Base-by-base conservation (phyloP, 2,888 invertebrate species). In the Crematogaster levior region DNA sequence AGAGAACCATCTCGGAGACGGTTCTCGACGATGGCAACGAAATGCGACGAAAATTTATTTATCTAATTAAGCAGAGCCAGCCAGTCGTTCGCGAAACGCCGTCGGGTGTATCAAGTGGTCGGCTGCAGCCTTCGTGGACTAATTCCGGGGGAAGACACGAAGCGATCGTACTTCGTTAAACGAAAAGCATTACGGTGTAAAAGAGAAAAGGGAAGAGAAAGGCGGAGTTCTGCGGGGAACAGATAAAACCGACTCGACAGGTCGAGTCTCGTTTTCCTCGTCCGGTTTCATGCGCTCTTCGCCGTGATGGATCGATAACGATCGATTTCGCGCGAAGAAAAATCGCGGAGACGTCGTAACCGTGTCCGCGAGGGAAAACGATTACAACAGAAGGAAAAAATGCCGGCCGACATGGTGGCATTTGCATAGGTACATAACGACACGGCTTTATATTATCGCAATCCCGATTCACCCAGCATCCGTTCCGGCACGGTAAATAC, bases 31-130 rank as follows among this genome's bases (percentile, higher is more conserved):
- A 60, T 34, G 34, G 10, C 60, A 83, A 43, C 18, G 82, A 56
- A 79, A 81, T 85, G 79, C 82, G 80, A 73, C 77, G 75, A 83
- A 86, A 86, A 87, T 88, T 87, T 84, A 88, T 88, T 87, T 87
- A 85, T 74, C 86, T 87, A 88, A 88, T 88, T 88, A 86, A 83
- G 79, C 68, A 48, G 48, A 51, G 27, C 66, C 48, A 24, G 27
- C 37, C 75, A 40, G n/a, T 53, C 1, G 12, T 68, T 56, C 48
- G 79, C 80, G 74, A 75, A 74, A 53, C 21, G 72, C 56, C 82
- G 56, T 24, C 72, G 73, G 77, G 77, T 72, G 56, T 70, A 43
- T 70, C 56, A 56, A 53, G 43, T 40, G 51, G 27, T 53, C 60
- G 63, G 30, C 43, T 48, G 51, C 82, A 58, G 65, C 81, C 61